Conservation (phyloP, 2,888 invertebrate genomes). For the Alviniconcha strummeri region DNA sequence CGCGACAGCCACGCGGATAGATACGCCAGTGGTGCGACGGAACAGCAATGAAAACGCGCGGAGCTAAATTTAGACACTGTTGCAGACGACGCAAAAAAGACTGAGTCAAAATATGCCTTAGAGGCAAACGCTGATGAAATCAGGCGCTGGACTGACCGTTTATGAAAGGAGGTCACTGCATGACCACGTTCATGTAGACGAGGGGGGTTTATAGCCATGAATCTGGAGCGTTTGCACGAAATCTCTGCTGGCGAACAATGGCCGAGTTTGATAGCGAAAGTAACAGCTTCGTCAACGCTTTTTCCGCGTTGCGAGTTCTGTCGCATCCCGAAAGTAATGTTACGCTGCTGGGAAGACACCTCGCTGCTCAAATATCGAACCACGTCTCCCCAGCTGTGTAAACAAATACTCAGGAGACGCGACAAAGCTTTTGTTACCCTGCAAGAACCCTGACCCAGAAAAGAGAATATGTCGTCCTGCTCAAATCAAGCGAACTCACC, state of each 20-base stretch:
- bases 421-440: background rate
- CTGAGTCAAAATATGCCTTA: background rate
- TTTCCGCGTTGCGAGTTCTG: too few relatives aligned
- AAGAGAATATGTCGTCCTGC: constrained; percentile 31
- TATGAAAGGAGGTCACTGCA: background rate
- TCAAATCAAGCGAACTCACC: constrained; percentile 74
- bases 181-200: background rate
- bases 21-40: background rate
- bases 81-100: too few relatives aligned
- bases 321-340: too few relatives aligned
- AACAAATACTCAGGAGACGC: background rate
- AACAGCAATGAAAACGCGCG: background rate
- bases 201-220: background rate
- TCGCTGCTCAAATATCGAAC: background rate
- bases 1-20: background rate
- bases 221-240: background rate
- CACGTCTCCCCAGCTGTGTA: background rate
- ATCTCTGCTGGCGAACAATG: background rate
- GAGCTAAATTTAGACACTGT: too few relatives aligned
- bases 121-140: background rate
- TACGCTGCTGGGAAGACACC: background rate
- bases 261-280: constrained; percentile 15
- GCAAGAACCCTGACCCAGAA: background rate
- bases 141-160: background rate
- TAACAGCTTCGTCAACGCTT: background rate